Base-by-base conservation (phyloP, 2,888 invertebrate species). In the Amiota mariae region DNA sequence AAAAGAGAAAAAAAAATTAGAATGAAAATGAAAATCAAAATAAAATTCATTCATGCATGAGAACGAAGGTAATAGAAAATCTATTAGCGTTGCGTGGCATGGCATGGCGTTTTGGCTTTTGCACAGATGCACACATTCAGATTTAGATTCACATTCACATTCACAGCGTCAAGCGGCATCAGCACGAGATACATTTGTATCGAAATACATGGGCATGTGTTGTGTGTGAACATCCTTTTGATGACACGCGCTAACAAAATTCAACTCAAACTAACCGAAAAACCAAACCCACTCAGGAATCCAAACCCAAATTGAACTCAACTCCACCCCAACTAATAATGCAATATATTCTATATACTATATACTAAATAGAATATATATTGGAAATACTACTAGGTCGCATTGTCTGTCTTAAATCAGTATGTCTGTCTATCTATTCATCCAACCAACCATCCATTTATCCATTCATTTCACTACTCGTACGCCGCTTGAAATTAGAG, bases 21-120 rank as follows among this genome's bases (percentile, higher is more conserved):
- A 85, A 84, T 84, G 82, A 77, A 82, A 85, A 36, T 36, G 36
- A 36, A 36, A 36, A 36, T 36, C 4, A 36, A 36, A 36, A 36
- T 36, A 36, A 36, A 36, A 85, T 78, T 80, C 82, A 82, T 72
- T 81, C 81, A 84, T 78, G 82, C 85, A 79, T 82, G 78, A 79
- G 77, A 79, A 76, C 68, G 73, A 12, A 75, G 81, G 78, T 85
- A 84, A 84, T 84, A 82, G 78, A 76, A 84, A 84, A 85, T 84
- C 85, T 84, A 85, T 84, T 84, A 84, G 82, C 81, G 82, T 73
- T 24, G 57, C 59, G 59, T 20, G 61, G 24, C 61, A 36, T 36
- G 24, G 36, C 61, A 36, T 36, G 24, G 36, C 61, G 54, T 12
- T 54, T 59, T 36, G 67, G 15, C 18, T 59, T 15, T 8, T 59